Percentiles rank a stretch among this genome's conserved stretches.
Evolutionary conservation across 2,113 vertebrate genomes (phyloP).

Genomic region (Podilymbus podiceps): DNA sequence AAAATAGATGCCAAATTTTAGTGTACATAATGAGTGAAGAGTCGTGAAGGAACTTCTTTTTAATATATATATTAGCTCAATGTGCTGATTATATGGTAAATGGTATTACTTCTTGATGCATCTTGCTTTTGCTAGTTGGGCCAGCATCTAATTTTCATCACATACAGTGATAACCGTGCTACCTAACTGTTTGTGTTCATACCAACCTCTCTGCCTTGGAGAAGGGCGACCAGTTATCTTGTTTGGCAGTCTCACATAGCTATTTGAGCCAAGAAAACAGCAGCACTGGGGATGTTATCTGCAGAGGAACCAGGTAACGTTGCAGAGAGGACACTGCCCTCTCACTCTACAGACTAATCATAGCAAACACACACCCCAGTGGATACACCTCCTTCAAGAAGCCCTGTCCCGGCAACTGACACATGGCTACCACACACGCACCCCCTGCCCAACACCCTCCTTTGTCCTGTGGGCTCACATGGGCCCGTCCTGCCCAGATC

Average conservation of each 20-base stretch:
- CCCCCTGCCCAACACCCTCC: no score
- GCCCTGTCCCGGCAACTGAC: not conserved
- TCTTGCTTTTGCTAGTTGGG: not conserved
- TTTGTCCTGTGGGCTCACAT: not conserved
- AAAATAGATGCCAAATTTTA: not conserved
- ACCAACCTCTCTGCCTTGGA: not conserved
- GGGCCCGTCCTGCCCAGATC: not conserved
- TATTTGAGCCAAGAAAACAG: not conserved
- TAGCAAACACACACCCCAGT: rapidly evolving
- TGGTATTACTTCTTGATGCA: not conserved
- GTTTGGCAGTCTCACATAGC: not conserved
- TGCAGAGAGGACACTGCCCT: not conserved
- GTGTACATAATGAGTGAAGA: not conserved
- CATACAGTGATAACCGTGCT: not conserved
- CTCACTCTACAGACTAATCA: no score
- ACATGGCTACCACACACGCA: not conserved
- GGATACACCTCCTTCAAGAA: not conserved
- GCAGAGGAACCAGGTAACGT: not conserved
- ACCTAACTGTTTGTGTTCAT: not conserved
- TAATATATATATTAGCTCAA: not conserved
- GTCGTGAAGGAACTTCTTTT: not conserved
- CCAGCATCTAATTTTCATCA: not conserved
- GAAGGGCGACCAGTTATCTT: not conserved
- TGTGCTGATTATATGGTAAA: not conserved
- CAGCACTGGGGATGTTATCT: not conserved